Base-by-base conservation (phyloP, 2,797 vertebrate species). In the Calcarius lapponicus region DNA sequence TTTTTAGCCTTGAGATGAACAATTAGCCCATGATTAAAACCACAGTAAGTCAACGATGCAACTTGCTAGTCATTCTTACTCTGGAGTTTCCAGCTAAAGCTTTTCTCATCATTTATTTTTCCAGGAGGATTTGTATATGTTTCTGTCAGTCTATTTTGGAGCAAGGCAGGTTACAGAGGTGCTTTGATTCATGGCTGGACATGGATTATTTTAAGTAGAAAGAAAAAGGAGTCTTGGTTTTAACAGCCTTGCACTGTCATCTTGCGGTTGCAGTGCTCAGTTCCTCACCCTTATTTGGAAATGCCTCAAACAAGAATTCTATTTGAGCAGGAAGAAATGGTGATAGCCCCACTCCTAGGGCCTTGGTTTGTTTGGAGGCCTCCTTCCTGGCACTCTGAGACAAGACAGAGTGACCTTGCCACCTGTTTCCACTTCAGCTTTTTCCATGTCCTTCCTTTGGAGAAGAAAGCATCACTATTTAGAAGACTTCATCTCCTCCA, bases 231-330 rank as follows among this genome's bases (percentile, higher is more conserved):
- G 53, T 28, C 47, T 36, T n/a, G 82, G 73, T 88, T 94, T 88
- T 32, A 58, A 87, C 80, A 89, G 90, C 93, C 61, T 82, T 90
- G 94, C 75, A 86, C 90, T 93, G 92, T 95, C 92, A 90, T 95
- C 86, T 96, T 90, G 89, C 66, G n/a, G 92, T 88, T 64, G 84
- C 93, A 56, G 71, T 1, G 24, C 83, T 96, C 62, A 31, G 28
- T 60, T 96, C 88, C 80, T 81, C 25, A 54, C 32, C 70, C 21
- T 86, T 96, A 95, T 91, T 57, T 73, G 95, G 96, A 65, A 95
- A 96, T 43, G 88, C 90, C 91, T 94, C 38, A 81, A 95, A 97
- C 64, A 92, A 67, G 92, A 92, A 93, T 90, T 79, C 0, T 0
- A 64, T 73, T 56, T 53, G 64, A 95, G 86, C 86, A 92, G 91